Evolutionary conservation across 2,797 vertebrate species (phyloP), one percentile per base, ranked within the genome.

Genomic region (Austrolebias charrua): DNA sequence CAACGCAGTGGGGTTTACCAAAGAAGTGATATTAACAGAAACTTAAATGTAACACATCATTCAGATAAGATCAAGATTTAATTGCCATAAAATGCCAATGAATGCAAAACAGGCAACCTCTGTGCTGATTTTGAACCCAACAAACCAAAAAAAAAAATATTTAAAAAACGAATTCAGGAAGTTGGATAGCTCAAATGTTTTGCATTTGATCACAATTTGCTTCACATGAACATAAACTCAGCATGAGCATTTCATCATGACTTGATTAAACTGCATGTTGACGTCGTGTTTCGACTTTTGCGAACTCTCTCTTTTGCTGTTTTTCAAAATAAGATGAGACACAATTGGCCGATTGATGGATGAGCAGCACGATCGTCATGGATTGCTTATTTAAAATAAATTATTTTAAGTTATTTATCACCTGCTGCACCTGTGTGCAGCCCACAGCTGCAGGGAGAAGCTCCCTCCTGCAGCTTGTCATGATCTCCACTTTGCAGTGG

Each of bases 1-100:
- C 28, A 19, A n/a, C 35, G 24, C 4, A 3, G 31, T 9, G 9
- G 14, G 48, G 42, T 73, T 62, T 73, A 71, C 70, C 69, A 69
- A 24, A 24, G 24, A 24, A 24, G 24, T 24, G 24, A 24, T 24
- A 24, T 1, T 24, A 24, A 24, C 24, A 2, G 24, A 24, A 3
- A 35, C 49, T 57, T 33, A 50, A 56, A 68, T 45, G 6, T 4
- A 28, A 49, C 35, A 7, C 11, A 40, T 15, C 44, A 29, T 20
- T 55, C 52, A 45, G 45, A 54, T 3, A 49, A 24, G 8, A 28
- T 18, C 3, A 29, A 28, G 56, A 44, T 24, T 12, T 2, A 1
- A 14, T 24, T n/a, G 52, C 46, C 19, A 40, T 33, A 24, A 42
- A 55, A 51, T 38, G 16, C 44, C 7, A 45, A n/a, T n/a, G 29